Percentiles rank a stretch among this genome's conserved stretches.
Evolutionary conservation across 2,113 vertebrate species (phyloP).

Genomic region (Chaetodon trifascialis): DNA sequence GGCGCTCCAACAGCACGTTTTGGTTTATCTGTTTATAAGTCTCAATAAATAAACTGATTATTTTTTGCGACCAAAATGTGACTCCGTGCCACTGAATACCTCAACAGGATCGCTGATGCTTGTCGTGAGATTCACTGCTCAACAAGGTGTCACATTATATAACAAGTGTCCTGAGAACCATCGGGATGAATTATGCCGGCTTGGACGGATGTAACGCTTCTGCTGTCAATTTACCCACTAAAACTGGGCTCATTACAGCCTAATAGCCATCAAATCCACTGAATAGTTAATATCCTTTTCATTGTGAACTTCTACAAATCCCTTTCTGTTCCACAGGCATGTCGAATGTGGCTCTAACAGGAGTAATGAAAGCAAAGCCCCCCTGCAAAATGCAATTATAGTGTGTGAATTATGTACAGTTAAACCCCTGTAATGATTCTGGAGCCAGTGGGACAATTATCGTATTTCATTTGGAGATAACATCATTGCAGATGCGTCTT

Average conservation of each 20-base stretch:
- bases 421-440: slow-evolving; percentile 55
- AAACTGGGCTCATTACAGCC: slow-evolving; percentile 62
- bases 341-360: slow-evolving; percentile 68
- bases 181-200: slow-evolving; percentile 19
- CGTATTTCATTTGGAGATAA: slow-evolving; percentile 48
- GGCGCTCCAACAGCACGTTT: background rate
- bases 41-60: slow-evolving; percentile 51
- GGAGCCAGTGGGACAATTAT: slow-evolving; percentile 30
- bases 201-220: slow-evolving; percentile 36
- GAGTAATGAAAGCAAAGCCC: slow-evolving; percentile 64
- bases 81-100: background rate
- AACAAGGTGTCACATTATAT: slow-evolving; percentile 45
- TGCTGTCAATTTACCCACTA: slow-evolving; percentile 50
- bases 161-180: slow-evolving; percentile 24
- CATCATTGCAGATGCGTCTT: slow-evolving; percentile 22
- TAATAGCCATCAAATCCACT: slow-evolving; percentile 65
- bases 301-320: slow-evolving; percentile 70
- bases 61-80: background rate
- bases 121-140: slow-evolving; percentile 25
- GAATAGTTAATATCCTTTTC: slow-evolving; percentile 65
- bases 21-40: slow-evolving; percentile 7
- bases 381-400: slow-evolving; percentile 69
- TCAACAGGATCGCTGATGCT: background rate
- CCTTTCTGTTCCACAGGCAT: slow-evolving; percentile 58
- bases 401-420: slow-evolving; percentile 57